Base-by-base conservation (phyloP, 2,888 invertebrate species). In the Erebia ligea region DNA sequence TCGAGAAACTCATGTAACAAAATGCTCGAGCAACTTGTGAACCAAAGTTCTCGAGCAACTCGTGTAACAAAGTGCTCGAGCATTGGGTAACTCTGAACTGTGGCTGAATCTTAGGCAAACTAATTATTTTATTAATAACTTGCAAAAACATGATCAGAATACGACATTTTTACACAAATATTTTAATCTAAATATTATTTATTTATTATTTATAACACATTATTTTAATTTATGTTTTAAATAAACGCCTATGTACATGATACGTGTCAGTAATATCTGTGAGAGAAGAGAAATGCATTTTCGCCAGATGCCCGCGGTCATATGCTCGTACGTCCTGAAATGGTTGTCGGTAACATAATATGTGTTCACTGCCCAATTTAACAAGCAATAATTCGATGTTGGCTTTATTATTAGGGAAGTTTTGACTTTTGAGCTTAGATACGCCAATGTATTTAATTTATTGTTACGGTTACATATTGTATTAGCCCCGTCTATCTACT, bases 301-400 rank as follows among this genome's bases (percentile, higher is more conserved):
- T 11, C 52, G 17, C 17, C 52, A 52, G 17, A 34, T 34, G 34
- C 9, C n/a, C 52, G 52, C 9, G 52, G 17, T 52, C 52, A 57
- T 45, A 50, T 21, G 50, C 9, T 4, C 9, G 19, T 54, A 17
- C 21, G 45, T 15, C 50, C 15, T 50, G 48, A 58, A 42, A 67
- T 48, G 70, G 65, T 68, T 74, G 72, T 68, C 48, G 67, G 56
- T 34, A 72, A 67, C 57, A 34, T 25, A 62, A 34, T 25, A 62
- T 72, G 57, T 70, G 69, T 73, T 75, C 81, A 82, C 82, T 82
- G 81, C 81, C 82, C 80, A 80, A 78, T 69, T 74, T 76, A 80
- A 80, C 79, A 80, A 81, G 80, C 80, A 80, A 81, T 82, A 81
- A 78, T 70, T 73, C 64, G 68, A 64, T 68, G 64, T 63, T 68